Conservation (phyloP, 2,888 invertebrate species). For the Empis stercorea region DNA sequence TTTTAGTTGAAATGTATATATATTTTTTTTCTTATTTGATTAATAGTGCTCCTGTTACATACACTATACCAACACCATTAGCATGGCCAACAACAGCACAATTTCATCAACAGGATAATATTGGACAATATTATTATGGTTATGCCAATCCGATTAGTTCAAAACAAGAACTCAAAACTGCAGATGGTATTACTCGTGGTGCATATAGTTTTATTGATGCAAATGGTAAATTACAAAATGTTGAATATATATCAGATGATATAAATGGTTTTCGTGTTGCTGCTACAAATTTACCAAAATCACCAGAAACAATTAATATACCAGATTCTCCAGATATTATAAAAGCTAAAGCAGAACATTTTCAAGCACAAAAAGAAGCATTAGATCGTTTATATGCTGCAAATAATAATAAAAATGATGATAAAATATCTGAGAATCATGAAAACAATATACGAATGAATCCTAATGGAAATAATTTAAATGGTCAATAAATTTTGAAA, state of each 20-base stretch:
- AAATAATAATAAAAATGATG: no score
- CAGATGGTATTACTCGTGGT: slow-evolving; percentile 41
- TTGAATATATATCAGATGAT: slow-evolving; percentile 39
- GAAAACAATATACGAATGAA: no score
- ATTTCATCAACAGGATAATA: slow-evolving; percentile 42
- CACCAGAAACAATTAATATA: slow-evolving; percentile 10
- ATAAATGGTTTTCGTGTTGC: slow-evolving; percentile 41
- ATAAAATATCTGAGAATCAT: no score
- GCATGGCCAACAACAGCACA: slow-evolving; percentile 24
- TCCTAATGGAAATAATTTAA: no score
- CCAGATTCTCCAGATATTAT: slow-evolving; percentile 13
- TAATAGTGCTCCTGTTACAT: slow-evolving; percentile 10
- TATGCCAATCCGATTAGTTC: slow-evolving; percentile 41
- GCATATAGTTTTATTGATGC: slow-evolving; percentile 42
- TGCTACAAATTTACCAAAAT: slow-evolving; percentile 39
- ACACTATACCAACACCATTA: slow-evolving; percentile 10
- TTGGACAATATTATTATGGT: slow-evolving; percentile 43
- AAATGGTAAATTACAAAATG: slow-evolving; percentile 39
- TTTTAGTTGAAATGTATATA: no score
- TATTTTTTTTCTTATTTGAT: no score
- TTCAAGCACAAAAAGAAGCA: slow-evolving; percentile 14
- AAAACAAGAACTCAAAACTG: slow-evolving; percentile 39
- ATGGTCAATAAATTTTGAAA: no score
- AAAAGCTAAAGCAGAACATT: slow-evolving; percentile 13
- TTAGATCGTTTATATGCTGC: no score